Percentiles rank a stretch among this genome's conserved stretches.
phyloP scores from a whole-genome alignment of 2,797 vertebrate species.

The Antennarius maculatus region DNA sequence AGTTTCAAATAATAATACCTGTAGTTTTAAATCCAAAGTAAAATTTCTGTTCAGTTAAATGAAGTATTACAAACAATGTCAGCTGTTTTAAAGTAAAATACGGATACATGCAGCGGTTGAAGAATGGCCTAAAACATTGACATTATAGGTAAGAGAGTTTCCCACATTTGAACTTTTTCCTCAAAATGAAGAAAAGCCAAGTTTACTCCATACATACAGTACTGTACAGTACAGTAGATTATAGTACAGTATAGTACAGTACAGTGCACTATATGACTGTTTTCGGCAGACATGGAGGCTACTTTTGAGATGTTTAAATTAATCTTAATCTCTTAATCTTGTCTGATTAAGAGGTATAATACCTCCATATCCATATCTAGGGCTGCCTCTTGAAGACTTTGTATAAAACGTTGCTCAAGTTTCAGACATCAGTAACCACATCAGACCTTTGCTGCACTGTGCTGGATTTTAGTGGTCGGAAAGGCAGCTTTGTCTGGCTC shows the following conservation, averaged over 20 bases:
- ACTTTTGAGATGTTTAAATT: conserved; percentile 22
- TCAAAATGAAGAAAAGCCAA: conserved; percentile 18
- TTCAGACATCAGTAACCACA: neutral
- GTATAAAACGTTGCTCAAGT: neutral
- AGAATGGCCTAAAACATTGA: conserved; percentile 1
- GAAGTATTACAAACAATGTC: neutral
- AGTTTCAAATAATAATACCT: neutral
- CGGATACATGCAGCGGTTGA: neutral
- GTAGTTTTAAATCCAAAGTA: neutral
- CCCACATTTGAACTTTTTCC: neutral
- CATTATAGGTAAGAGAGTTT: too few relatives aligned
- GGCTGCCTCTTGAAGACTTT: neutral
- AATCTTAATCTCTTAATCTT: too few relatives aligned
- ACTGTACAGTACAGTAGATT: neutral
- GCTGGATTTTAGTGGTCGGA: conserved; percentile 11
- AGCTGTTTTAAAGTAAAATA: neutral
- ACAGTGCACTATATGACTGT: conserved; percentile 12
- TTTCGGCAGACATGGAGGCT: conserved; percentile 20
- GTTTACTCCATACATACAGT: conserved; percentile 14
- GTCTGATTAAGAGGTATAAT: neutral
- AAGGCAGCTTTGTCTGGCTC: neutral
- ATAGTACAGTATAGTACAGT: neutral
- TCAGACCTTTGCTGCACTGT: conserved; percentile 15
- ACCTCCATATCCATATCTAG: neutral
- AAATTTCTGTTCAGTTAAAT: neutral